phyloP scores from a whole-genome alignment of 2,888 invertebrate species.

The Epinotia brunnichana region DNA sequence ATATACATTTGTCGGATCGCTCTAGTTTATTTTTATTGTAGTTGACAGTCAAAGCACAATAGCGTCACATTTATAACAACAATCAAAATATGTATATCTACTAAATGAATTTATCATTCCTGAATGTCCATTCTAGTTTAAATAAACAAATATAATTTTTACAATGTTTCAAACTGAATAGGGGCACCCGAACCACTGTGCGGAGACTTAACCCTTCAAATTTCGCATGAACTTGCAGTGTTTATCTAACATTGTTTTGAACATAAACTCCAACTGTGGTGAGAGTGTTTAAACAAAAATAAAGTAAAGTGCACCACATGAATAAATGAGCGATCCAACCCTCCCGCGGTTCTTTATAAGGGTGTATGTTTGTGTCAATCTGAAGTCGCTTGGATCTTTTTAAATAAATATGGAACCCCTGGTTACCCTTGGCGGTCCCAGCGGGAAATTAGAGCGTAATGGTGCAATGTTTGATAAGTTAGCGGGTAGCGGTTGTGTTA shows the following conservation, averaged over 20 bases:
- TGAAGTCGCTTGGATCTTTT: constrained; percentile 4
- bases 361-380: constrained; percentile 3
- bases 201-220: constrained; percentile 9
- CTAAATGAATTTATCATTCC: constrained; percentile 52
- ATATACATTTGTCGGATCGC: constrained; percentile 22
- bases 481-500: constrained; percentile 79
- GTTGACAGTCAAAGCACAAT: constrained; percentile 48
- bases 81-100: constrained; percentile 34
- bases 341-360: constrained; percentile 8
- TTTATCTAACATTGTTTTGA: constrained; percentile 38
- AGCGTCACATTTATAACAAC: constrained; percentile 38
- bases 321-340: constrained; percentile 68
- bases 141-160: constrained; percentile 65
- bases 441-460: constrained; percentile 82
- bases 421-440: constrained; percentile 63
- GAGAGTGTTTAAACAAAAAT: constrained; percentile 66
- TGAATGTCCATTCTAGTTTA: constrained; percentile 71
- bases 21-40: constrained; percentile 44
- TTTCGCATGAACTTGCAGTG: constrained; percentile 12
- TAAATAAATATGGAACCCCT: constrained; percentile 55
- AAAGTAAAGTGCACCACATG: constrained; percentile 67
- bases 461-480: constrained; percentile 81
- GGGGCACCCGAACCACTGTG: constrained; percentile 20
- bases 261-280: constrained; percentile 51
- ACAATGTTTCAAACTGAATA: constrained; percentile 15